A percentile compares a stretch with the other conserved stretches of the same genome.
These are phyloP conservation scores for Drosophila austrosaltans DNA, from an alignment of 2,888 invertebrate species.

Conservation along the genomic window DNA sequence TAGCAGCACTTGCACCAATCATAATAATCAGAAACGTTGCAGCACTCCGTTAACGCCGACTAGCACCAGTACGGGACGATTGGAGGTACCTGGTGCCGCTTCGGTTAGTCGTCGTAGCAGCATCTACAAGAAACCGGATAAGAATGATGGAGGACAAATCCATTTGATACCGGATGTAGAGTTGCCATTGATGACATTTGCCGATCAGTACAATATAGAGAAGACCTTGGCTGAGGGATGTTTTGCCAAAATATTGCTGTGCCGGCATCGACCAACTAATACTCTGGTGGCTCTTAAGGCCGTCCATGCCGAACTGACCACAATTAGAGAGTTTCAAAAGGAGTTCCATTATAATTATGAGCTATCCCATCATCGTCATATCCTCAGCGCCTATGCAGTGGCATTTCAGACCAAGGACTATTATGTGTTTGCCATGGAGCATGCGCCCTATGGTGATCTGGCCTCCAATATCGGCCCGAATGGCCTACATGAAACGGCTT, in stretches of 20 bases:
- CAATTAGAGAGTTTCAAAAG: conserved; percentile 87
- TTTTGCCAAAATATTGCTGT: conserved; percentile 88
- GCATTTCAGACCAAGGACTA: conserved; percentile 84
- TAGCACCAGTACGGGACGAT: conserved; percentile 68
- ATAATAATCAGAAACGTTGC: conserved; percentile 75
- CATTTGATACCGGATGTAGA: conserved; percentile 85
- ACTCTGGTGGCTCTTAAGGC: conserved; percentile 89
- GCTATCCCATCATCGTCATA: conserved; percentile 90
- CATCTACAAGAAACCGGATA: conserved; percentile 83
- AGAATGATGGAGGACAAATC: conserved; percentile 83
- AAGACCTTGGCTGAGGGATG: conserved; percentile 88
- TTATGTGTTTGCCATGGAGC: conserved; percentile 88
- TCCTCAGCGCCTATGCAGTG: conserved; percentile 90
- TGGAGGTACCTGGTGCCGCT: conserved; percentile 76
- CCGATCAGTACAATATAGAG: conserved; percentile 87
- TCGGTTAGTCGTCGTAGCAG: conserved; percentile 82
- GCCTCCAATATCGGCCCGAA: conserved; percentile 87
- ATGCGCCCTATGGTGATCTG: conserved; percentile 89
- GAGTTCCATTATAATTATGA: conserved; percentile 92
- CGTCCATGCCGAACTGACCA: conserved; percentile 86
- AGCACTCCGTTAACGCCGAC: conserved; percentile 80
- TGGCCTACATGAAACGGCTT: conserved; percentile 86
- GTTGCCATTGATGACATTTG: conserved; percentile 85
- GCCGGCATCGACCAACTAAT: conserved; percentile 85
- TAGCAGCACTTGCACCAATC: conserved; percentile 81